Evolutionary conservation across 2,888 invertebrate genomes (phyloP).

Genomic region (Zaprionus bogoriensis): DNA sequence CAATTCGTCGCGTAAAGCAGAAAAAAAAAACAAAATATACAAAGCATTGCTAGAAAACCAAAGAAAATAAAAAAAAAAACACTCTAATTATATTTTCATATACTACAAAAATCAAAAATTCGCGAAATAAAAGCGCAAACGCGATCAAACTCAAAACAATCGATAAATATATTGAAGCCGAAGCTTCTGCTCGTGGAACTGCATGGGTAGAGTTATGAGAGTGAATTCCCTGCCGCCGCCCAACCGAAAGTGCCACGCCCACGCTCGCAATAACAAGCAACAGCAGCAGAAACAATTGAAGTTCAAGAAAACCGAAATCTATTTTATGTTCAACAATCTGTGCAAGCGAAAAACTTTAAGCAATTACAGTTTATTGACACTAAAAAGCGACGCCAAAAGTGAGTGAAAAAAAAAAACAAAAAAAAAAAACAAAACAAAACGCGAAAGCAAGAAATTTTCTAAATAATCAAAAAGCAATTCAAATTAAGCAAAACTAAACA

Average conservation of each 20-base stretch:
- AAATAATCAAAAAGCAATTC: background rate
- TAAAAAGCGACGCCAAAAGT: slow-evolving; percentile 47
- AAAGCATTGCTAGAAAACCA: slow-evolving; percentile 6
- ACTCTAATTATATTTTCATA: too few relatives aligned
- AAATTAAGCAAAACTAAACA: background rate
- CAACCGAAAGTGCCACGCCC: slow-evolving; percentile 60
- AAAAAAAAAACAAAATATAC: slow-evolving; percentile 33
- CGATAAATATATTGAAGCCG: slow-evolving; percentile 37
- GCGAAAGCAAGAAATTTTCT: background rate
- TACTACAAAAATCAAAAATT: slow-evolving; percentile 3
- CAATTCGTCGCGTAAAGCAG: slow-evolving; percentile 45
- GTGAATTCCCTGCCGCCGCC: slow-evolving; percentile 62
- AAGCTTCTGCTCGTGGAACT: too few relatives aligned
- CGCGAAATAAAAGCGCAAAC: slow-evolving; percentile 10
- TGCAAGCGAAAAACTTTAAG: slow-evolving; percentile 80
- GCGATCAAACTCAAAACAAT: background rate
- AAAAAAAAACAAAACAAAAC: background rate
- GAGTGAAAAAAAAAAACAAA: slow-evolving; percentile 28
- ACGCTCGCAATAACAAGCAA: slow-evolving; percentile 52
- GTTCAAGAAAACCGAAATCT: slow-evolving; percentile 78
- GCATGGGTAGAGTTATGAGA: slow-evolving; percentile 82
- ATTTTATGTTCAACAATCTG: slow-evolving; percentile 81
- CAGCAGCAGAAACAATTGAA: slow-evolving; percentile 64
- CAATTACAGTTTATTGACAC: slow-evolving; percentile 61
- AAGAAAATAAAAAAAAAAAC: slow-evolving; percentile 7